Evolutionary conservation across 2,113 vertebrate genomes (phyloP).

Genomic region (Indri indri): DNA sequence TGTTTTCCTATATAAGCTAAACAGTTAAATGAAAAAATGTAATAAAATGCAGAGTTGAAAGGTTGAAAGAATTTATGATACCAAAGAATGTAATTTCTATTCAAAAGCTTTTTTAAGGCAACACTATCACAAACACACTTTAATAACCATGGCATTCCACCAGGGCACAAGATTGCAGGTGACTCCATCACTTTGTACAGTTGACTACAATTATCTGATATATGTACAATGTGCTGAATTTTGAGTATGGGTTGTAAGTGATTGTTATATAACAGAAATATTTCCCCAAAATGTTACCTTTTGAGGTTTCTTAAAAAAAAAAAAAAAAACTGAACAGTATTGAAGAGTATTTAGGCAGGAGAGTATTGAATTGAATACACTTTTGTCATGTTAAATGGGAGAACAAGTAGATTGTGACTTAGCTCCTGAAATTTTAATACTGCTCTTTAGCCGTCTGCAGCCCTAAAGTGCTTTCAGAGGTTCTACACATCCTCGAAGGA

Average conservation of each 20-base stretch:
- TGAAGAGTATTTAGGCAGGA: slow-evolving; percentile 6
- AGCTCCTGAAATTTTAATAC: slow-evolving; percentile 77
- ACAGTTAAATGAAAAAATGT: slow-evolving; percentile 60
- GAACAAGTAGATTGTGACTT: slow-evolving; percentile 65
- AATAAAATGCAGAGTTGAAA: slow-evolving; percentile 63
- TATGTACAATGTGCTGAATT: slow-evolving; percentile 69
- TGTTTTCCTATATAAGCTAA: slow-evolving; percentile 53
- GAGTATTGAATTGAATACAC: slow-evolving; percentile 54
- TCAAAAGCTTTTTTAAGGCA: slow-evolving; percentile 43
- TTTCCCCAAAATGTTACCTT: slow-evolving; percentile 53
- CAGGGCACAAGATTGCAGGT: slow-evolving; percentile 61
- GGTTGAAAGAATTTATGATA: slow-evolving; percentile 29
- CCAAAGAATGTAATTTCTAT: slow-evolving; percentile 46
- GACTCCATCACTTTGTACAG: slow-evolving; percentile 49
- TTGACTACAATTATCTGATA: slow-evolving; percentile 41
- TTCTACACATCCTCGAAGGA: slow-evolving; percentile 63
- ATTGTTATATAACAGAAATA: slow-evolving; percentile 51
- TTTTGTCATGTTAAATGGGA: slow-evolving; percentile 71
- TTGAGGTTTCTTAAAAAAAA: slow-evolving; percentile 35
- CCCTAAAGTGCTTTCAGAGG: slow-evolving; percentile 80
- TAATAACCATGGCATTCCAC: slow-evolving; percentile 61
- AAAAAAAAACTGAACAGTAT: neutral
- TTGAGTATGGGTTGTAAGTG: slow-evolving; percentile 57
- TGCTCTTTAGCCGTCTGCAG: slow-evolving; percentile 76
- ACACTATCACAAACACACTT: slow-evolving; percentile 63